Conservation (phyloP, 37 sponge, comb jelly and placozoan genomes). For the Aphrocallistes beatrix region DNA sequence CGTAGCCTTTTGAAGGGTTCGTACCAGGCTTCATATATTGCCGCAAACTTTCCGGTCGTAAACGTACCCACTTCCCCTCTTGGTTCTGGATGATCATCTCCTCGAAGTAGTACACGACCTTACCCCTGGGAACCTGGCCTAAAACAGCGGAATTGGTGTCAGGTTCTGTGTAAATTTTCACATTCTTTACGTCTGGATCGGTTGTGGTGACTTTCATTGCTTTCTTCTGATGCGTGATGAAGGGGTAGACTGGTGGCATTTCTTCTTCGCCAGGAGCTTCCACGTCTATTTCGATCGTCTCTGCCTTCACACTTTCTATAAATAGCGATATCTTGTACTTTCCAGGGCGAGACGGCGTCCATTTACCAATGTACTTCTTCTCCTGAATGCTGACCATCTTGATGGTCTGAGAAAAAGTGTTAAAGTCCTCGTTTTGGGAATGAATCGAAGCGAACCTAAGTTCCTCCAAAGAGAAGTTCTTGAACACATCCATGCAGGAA, state of each 20-base stretch:
- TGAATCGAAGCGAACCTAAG: slow-evolving; percentile 36
- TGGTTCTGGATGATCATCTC: background rate
- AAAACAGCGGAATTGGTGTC: background rate
- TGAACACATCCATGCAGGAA: slow-evolving; percentile 37
- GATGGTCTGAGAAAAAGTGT: slow-evolving; percentile 27
- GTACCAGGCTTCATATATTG: background rate
- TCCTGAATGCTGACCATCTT: slow-evolving; percentile 41
- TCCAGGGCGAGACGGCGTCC: slow-evolving; percentile 62
- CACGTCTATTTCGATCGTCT: background rate
- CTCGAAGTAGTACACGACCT: background rate
- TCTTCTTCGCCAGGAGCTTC: background rate
- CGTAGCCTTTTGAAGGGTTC: background rate
- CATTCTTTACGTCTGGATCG: background rate
- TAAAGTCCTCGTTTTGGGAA: background rate
- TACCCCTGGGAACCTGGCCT: background rate
- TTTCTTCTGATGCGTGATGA: background rate
- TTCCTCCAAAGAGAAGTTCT: slow-evolving; percentile 77
- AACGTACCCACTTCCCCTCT: background rate
- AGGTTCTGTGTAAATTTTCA: background rate
- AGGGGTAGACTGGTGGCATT: background rate
- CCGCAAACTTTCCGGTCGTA: background rate
- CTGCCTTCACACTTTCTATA: slow-evolving; percentile 47
- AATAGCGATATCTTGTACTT: slow-evolving; percentile 56
- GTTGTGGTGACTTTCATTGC: background rate
- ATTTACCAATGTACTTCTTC: slow-evolving; percentile 67